These are phyloP conservation scores for Corythornis leucogaster DNA, from an alignment of 2,797 vertebrate genomes.

Conservation along the genomic window DNA sequence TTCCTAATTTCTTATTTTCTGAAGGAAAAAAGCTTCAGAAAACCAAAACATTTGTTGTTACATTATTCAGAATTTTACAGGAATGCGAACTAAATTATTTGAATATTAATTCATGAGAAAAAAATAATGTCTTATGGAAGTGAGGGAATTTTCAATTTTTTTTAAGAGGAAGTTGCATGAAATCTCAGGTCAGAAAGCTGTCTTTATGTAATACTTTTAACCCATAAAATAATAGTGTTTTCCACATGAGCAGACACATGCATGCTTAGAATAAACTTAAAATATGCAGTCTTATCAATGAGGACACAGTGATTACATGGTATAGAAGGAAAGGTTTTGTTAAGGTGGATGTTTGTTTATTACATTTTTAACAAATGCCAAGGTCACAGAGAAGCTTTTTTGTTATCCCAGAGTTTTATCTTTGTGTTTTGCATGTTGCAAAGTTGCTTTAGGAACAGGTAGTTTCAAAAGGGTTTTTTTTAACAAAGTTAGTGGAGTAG, in stretches of 20 bases:
- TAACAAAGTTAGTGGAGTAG: neutral
- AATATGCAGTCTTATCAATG: neutral
- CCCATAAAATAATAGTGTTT: neutral
- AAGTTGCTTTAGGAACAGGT: neutral
- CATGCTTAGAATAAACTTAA: neutral
- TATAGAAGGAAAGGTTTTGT: neutral
- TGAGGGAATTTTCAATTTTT: neutral
- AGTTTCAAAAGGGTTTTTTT: neutral
- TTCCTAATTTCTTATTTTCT: neutral
- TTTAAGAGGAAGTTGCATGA: neutral
- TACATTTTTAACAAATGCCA: neutral
- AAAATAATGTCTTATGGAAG: neutral
- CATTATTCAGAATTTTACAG: neutral
- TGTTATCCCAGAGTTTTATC: neutral
- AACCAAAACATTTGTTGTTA: neutral
- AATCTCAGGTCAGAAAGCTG: neutral
- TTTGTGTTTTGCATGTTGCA: neutral
- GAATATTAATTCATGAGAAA: neutral
- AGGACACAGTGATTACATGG: neutral
- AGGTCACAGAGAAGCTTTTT: neutral
- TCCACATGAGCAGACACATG: neutral
- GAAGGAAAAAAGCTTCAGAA: neutral
- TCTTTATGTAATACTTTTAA: neutral
- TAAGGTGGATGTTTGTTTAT: neutral
- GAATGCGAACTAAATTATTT: neutral